Evolutionary conservation across 2,113 vertebrate species (phyloP).

Genomic region (Emydocephalus ijimae): DNA sequence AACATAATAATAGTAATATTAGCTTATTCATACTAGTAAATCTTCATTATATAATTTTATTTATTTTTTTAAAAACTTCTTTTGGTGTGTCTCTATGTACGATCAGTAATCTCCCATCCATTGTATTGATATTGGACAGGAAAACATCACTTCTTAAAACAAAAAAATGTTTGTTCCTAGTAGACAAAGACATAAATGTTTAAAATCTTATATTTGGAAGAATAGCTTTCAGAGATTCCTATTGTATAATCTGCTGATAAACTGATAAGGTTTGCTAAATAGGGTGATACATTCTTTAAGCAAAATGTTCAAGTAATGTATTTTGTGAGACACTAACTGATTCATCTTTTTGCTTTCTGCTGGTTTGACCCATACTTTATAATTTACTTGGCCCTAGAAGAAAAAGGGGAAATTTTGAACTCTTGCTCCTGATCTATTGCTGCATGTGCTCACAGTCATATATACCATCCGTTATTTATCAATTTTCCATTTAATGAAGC

Average conservation of each 20-base stretch:
- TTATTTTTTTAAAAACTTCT: background rate
- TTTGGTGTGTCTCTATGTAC: background rate
- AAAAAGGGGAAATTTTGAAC: conserved; percentile 30
- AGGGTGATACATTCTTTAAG: conserved; percentile 54
- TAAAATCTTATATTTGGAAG: conserved; percentile 51
- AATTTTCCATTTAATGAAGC: conserved; percentile 39
- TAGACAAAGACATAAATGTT: background rate
- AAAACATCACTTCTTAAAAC: background rate
- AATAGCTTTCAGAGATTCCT: conserved; percentile 37
- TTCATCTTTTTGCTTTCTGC: conserved; percentile 54
- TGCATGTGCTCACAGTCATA: conserved; percentile 29
- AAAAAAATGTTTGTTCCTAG: background rate
- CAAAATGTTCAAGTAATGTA: conserved; percentile 61
- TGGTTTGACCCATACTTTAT: conserved; percentile 44
- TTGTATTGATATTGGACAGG: background rate
- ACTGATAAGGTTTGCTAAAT: conserved; percentile 55
- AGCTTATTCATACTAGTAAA: too few species aligned
- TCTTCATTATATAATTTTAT: too few species aligned
- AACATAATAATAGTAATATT: too few species aligned
- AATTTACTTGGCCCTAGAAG: conserved; percentile 43
- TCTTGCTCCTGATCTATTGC: conserved; percentile 9
- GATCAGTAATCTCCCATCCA: background rate
- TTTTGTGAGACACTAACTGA: conserved; percentile 40
- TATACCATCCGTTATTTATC: conserved; percentile 27
- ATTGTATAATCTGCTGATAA: conserved; percentile 45